Percentiles rank a stretch among this genome's conserved stretches.
These are phyloP conservation scores for Brachionus calyciflorus DNA, from an alignment of 1,140 invertebrate genomes.

Conservation along the genomic window DNA sequence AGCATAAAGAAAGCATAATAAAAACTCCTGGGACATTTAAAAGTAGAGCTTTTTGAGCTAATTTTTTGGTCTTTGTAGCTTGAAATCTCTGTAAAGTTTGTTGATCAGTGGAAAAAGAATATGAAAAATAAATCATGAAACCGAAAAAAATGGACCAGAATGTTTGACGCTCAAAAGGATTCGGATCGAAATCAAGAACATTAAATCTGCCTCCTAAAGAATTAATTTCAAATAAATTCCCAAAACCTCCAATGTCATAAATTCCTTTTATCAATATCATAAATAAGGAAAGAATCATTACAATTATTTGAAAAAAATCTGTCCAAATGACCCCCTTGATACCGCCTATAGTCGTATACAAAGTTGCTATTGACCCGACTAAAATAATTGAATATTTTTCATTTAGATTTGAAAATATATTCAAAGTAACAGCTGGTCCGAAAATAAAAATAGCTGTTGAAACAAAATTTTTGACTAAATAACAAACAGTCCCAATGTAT, in stretches of 20 bases:
- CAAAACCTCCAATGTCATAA: slow-evolving; percentile 29
- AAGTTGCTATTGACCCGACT: slow-evolving; percentile 74
- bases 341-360: slow-evolving; percentile 47
- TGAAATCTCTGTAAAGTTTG: background rate
- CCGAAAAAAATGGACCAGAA: slow-evolving; percentile 55
- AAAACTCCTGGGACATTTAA: slow-evolving; percentile 69
- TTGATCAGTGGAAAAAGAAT: background rate
- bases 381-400: slow-evolving; percentile 72
- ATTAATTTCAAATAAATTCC: background rate
- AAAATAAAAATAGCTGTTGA: slow-evolving; percentile 90
- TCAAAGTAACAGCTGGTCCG: slow-evolving; percentile 83
- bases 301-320: slow-evolving; percentile 78
- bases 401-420: slow-evolving; percentile 77
- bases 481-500: slow-evolving; percentile 51
- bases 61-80: background rate
- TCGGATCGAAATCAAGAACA: slow-evolving; percentile 33
- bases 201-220: slow-evolving; percentile 27
- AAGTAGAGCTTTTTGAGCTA: slow-evolving; percentile 51
- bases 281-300: slow-evolving; percentile 79
- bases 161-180: slow-evolving; percentile 51
- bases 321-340: slow-evolving; percentile 65
- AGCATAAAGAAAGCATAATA: slow-evolving; percentile 76
- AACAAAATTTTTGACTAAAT: slow-evolving; percentile 64
- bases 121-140: slow-evolving; percentile 51
- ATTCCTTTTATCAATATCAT: slow-evolving; percentile 62